Conservation (phyloP, 2,797 vertebrate species). For the Arctocebus calabarensis region DNA sequence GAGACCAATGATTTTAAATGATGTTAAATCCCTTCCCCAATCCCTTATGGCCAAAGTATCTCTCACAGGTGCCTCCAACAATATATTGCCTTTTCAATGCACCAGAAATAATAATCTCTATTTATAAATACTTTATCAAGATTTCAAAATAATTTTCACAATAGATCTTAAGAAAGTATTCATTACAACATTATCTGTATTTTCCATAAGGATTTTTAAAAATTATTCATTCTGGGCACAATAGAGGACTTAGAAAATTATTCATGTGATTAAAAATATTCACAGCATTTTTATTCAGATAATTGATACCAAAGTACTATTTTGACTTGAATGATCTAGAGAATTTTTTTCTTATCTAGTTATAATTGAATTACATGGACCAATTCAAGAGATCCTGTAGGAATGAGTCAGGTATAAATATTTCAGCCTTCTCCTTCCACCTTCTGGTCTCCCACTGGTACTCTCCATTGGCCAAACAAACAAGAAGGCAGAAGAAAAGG, state of each 20-base stretch:
- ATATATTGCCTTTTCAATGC: neutral
- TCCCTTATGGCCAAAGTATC: no score
- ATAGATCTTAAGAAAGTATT: neutral
- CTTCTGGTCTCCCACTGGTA: neutral
- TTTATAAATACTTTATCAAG: constrained; percentile 22
- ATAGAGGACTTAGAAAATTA: neutral
- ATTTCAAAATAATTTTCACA: constrained; percentile 44
- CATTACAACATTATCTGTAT: neutral
- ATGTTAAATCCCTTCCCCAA: no score
- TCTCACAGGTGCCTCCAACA: no score
- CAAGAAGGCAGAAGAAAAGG: neutral
- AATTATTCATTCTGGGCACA: neutral
- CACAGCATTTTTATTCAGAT: neutral
- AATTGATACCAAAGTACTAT: neutral
- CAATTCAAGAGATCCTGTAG: neutral
- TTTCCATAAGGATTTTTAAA: neutral
- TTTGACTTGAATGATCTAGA: neutral
- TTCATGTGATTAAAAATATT: constrained; percentile 23
- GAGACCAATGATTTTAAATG: no score
- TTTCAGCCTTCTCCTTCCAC: neutral
- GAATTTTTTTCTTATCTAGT: neutral
- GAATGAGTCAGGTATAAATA: neutral
- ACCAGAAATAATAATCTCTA: neutral
- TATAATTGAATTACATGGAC: neutral
- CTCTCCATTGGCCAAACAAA: neutral